These are phyloP conservation scores for Lithophane semibrunnea DNA, from an alignment of 2,888 invertebrate genomes.

Conservation along the genomic window DNA sequence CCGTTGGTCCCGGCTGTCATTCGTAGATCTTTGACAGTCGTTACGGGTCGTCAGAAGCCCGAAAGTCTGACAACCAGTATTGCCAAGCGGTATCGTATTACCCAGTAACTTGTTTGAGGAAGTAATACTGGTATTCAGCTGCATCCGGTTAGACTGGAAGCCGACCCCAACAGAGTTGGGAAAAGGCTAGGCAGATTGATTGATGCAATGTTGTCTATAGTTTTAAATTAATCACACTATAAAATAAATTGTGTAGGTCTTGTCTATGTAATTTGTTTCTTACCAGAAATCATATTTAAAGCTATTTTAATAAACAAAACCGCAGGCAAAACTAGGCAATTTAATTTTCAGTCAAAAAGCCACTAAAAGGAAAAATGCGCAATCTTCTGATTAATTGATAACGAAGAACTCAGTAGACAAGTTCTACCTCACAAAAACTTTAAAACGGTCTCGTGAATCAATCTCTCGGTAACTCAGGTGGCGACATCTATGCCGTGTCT, in stretches of 20 bases:
- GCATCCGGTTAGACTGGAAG: no score
- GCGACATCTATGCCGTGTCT: constrained; percentile 65
- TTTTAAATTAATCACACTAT: not conserved
- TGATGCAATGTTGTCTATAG: not conserved
- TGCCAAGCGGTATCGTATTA: no score
- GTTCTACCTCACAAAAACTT: constrained; percentile 42
- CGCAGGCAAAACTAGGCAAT: not conserved
- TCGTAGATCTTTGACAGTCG: no score
- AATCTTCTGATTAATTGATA: constrained; percentile 43
- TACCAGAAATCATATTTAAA: not conserved
- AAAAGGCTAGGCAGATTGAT: no score
- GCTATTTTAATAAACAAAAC: not conserved
- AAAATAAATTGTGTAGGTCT: no score
- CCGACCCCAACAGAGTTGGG: no score
- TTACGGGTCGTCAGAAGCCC: no score
- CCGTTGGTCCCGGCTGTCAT: no score
- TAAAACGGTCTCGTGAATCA: constrained; percentile 56
- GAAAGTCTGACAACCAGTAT: no score
- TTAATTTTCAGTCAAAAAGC: not conserved
- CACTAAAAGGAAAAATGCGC: constrained; percentile 14
- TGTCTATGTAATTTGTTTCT: not conserved
- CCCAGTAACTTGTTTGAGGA: no score
- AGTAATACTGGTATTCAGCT: no score
- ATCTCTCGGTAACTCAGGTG: constrained; percentile 59
- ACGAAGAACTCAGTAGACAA: constrained; percentile 38